Conservation (phyloP, 2,113 vertebrate genomes). For the Coregonus clupeaformis region DNA sequence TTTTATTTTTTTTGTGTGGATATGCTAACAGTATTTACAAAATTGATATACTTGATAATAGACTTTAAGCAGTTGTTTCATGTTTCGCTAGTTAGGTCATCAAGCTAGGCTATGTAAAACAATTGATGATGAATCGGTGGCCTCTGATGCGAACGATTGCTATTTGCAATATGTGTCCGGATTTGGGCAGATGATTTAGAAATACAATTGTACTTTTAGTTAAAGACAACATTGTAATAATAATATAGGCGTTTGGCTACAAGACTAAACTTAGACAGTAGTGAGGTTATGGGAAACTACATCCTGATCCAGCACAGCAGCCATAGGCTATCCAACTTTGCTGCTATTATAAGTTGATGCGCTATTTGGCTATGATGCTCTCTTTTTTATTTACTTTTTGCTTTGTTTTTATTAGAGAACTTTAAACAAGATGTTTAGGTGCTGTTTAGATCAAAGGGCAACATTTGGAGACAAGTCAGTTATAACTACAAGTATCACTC, state of each 20-base stretch:
- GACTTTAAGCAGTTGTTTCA: neutral
- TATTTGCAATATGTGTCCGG: neutral
- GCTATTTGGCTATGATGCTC: neutral
- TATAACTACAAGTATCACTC: no score
- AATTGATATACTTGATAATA: neutral
- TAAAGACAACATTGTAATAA: no score
- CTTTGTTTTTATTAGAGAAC: no score
- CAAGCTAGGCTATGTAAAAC: neutral
- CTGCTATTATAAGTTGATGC: neutral
- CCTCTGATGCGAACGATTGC: constrained; percentile 11
- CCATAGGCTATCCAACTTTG: neutral
- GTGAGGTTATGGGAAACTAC: no score
- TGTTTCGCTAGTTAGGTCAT: neutral
- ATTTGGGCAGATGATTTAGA: no score
- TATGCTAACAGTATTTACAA: neutral
- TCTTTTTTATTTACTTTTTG: neutral
- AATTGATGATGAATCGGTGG: neutral
- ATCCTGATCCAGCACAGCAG: neutral
- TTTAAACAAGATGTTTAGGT: no score
- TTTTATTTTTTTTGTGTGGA: neutral
- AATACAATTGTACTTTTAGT: no score
- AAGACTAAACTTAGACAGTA: no score
- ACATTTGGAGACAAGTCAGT: no score
- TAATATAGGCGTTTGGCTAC: no score
- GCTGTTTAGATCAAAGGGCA: no score